These are phyloP conservation scores for Nemotelus pantherinus DNA, from an alignment of 2,888 invertebrate species.

Conservation along the genomic window DNA sequence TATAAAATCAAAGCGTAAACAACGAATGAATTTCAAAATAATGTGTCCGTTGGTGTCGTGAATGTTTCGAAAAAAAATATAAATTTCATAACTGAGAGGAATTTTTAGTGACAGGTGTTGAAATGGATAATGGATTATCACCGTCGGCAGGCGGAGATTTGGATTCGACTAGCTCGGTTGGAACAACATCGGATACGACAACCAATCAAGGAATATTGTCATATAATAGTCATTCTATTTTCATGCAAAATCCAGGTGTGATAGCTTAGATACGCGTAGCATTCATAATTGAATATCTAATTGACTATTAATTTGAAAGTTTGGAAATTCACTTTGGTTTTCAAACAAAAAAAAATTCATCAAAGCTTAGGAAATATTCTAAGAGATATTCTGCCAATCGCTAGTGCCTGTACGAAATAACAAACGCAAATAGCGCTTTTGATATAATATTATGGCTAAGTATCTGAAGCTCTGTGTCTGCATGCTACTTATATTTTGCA, in stretches of 20 bases:
- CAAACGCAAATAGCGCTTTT: too few species aligned
- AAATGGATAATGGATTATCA: conserved; percentile 61
- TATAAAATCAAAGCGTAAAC: not conserved
- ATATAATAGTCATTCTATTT: conserved; percentile 57
- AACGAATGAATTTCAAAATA: not conserved
- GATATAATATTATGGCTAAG: too few species aligned
- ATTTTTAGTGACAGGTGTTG: conserved; percentile 50
- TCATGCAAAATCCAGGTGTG: conserved; percentile 62
- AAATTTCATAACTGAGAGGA: not conserved
- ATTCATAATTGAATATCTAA: too few species aligned
- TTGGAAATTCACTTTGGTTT: too few species aligned
- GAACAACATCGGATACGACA: conserved; percentile 61
- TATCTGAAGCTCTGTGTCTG: too few species aligned
- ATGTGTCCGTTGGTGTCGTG: not conserved
- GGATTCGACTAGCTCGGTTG: conserved; percentile 64
- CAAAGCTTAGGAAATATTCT: too few species aligned
- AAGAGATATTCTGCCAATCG: too few species aligned
- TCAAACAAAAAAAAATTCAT: too few species aligned
- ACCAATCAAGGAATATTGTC: conserved; percentile 62
- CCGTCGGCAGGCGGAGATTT: conserved; percentile 61
- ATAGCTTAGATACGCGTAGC: too few species aligned
- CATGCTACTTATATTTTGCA: too few species aligned
- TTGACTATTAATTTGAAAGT: too few species aligned
- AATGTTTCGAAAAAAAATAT: not conserved
- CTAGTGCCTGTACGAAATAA: too few species aligned